A percentile compares a stretch with the other conserved stretches of the same genome.
These are phyloP conservation scores for Mylabris phalerata DNA, from an alignment of 1,140 invertebrate genomes.

Conservation along the genomic window DNA sequence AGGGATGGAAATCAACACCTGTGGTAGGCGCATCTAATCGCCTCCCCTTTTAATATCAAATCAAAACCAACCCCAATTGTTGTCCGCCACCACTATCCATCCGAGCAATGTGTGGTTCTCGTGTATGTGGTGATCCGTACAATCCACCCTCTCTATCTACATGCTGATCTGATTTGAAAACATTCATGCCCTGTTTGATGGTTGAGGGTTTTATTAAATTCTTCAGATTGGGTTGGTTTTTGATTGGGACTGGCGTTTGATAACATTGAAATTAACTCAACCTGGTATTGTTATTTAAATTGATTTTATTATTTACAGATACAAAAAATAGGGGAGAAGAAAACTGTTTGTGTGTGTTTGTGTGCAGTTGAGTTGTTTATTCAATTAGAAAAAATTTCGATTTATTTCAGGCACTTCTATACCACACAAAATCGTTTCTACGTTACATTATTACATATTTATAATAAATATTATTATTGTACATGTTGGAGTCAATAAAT, in stretches of 20 bases:
- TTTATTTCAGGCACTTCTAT: conserved; percentile 10
- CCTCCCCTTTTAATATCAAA: conserved; percentile 6
- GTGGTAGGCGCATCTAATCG: conserved; percentile 8
- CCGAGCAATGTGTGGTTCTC: too few species aligned
- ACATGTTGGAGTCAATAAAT: conserved; percentile 13
- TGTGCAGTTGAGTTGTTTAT: too few species aligned
- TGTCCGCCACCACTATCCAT: too few species aligned
- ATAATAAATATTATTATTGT: conserved; percentile 10
- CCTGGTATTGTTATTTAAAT: conserved; percentile 9
- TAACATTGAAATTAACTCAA: too few species aligned
- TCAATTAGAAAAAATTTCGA: conserved; percentile 1
- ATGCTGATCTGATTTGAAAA: conserved; percentile 7
- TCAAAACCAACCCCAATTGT: too few species aligned
- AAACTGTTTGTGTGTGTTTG: too few species aligned
- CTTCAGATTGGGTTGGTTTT: conserved; percentile 10
- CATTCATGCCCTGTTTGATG: conserved; percentile 5
- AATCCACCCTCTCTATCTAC: conserved; percentile 4
- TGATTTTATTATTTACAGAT: too few species aligned
- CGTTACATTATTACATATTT: conserved; percentile 6
- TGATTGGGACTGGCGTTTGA: background rate
- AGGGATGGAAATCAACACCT: conserved; percentile 4
- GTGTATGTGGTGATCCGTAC: conserved; percentile 8
- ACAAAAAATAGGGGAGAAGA: too few species aligned
- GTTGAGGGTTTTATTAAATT: conserved; percentile 15
- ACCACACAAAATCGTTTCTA: background rate